Base-by-base conservation (phyloP, 2,888 invertebrate species). In the Diploptera punctata region DNA sequence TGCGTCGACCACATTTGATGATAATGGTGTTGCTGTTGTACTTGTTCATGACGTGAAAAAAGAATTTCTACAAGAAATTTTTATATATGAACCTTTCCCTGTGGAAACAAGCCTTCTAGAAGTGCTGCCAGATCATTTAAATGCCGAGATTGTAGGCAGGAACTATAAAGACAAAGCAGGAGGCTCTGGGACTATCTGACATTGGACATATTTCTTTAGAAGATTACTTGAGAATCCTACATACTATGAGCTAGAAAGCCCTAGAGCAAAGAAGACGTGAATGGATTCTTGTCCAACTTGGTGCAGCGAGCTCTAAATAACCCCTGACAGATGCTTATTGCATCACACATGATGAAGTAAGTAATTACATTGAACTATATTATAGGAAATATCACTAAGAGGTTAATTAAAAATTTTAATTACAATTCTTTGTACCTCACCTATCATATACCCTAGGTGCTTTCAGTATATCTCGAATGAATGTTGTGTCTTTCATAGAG, bases 11-110 rank as follows among this genome's bases (percentile, higher is more conserved):
- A 95, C 99, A 86, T 99, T 92, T 80, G 99, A 99, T 83, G 93
- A 93, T 78, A 92, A 94, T 78, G 99, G 95, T 0, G 91, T 94
- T 0, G 94, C 94, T 0, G 93, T 94, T 4, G 93, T 95, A 1
- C 84, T 94, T 76, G 94, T 99, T 0, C 99, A 99, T 80, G 99
- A 99, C 79, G 90, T 94, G 61, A 99, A 99, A 84, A 99, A 99
- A 84, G 95, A 95, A 81, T 99, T 99, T 86, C 99, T 99, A 85
- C 98, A 98, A 82, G 98, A 98, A 82, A n/a, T n/a, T n/a, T 99
- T 99, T 85, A 85, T 99, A 0, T 99, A 99, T 83, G 98, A 99
- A 82, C 99, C 99, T 0, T 99, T 99, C 84, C 99, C 99, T 0
- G 99, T 99, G 0, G 99, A 99, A 83, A 99, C 99, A 0, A 97